A percentile compares a stretch with the other conserved stretches of the same genome.
phyloP scores from a whole-genome alignment of 1,140 invertebrate species.

The Stegodyphus dumicola region DNA sequence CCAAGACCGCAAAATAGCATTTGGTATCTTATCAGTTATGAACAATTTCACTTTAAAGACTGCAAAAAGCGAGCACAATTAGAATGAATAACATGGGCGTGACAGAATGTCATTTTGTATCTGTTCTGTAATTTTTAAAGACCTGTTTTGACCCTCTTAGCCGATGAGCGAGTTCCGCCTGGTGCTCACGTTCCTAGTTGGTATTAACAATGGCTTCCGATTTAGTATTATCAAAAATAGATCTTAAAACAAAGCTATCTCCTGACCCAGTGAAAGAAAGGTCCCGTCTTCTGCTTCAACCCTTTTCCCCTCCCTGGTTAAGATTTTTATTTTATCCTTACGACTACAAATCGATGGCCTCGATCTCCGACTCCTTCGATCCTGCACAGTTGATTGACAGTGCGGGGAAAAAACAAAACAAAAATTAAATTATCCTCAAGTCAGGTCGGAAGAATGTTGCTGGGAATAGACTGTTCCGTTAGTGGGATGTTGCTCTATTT shows the following conservation, averaged over 20 bases:
- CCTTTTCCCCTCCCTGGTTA: not conserved
- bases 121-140: slow-evolving; percentile 17
- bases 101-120: not conserved
- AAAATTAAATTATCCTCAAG: too few relatives aligned
- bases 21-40: not conserved
- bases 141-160: slow-evolving; percentile 7
- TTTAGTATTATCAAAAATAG: slow-evolving; percentile 2
- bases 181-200: not conserved
- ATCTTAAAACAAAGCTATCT: slow-evolving; percentile 12
- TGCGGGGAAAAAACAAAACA: too few relatives aligned
- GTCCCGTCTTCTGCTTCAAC: not conserved
- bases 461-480: too few relatives aligned
- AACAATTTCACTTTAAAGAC: not conserved
- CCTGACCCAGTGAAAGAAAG: slow-evolving; percentile 22
- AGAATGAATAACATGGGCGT: too few relatives aligned
- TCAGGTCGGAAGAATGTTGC: too few relatives aligned
- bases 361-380: not conserved
- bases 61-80: not conserved
- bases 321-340: not conserved
- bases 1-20: not conserved
- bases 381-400: too few relatives aligned
- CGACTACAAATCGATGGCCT: slow-evolving; percentile 12
- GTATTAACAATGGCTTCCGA: not conserved
- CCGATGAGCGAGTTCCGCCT: not conserved
- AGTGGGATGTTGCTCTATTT: too few relatives aligned